Conservation (phyloP, 1,140 invertebrate genomes). For the Thrips palmi region DNA sequence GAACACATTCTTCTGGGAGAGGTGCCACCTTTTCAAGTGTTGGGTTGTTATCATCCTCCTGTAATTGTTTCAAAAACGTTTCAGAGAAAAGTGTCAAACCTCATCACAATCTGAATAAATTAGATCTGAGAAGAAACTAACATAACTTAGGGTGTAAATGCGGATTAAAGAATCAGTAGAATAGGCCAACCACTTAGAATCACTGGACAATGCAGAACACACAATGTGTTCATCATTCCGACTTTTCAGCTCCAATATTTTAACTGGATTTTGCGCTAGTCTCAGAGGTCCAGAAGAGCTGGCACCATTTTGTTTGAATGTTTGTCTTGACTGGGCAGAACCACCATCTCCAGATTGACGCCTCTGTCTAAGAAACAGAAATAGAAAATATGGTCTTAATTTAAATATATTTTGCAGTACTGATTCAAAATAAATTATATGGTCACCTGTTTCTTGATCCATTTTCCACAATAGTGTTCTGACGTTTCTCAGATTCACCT, state of each 20-base stretch:
- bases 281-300: no score
- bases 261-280: constrained; percentile 36
- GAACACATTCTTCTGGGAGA: constrained; percentile 21
- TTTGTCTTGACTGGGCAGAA: no score
- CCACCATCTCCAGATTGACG: no score
- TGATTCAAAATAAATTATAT: no score
- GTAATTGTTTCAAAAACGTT: constrained; percentile 10
- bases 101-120: neutral
- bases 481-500: no score
- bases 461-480: no score
- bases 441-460: no score
- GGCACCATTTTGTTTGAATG: no score
- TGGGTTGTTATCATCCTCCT: constrained; percentile 23
- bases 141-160: constrained; percentile 41
- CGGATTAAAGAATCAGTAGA: constrained; percentile 44
- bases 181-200: constrained; percentile 50
- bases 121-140: constrained; percentile 15
- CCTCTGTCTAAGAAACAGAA: no score
- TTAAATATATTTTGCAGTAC: no score
- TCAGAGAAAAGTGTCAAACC: neutral
- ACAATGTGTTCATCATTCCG: constrained; percentile 40
- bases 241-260: constrained; percentile 39
- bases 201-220: constrained; percentile 43
- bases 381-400: no score
- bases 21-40: constrained; percentile 25